Evolutionary conservation across 2,888 invertebrate genomes (phyloP).

Genomic region (Drosophila nr. fundita): DNA sequence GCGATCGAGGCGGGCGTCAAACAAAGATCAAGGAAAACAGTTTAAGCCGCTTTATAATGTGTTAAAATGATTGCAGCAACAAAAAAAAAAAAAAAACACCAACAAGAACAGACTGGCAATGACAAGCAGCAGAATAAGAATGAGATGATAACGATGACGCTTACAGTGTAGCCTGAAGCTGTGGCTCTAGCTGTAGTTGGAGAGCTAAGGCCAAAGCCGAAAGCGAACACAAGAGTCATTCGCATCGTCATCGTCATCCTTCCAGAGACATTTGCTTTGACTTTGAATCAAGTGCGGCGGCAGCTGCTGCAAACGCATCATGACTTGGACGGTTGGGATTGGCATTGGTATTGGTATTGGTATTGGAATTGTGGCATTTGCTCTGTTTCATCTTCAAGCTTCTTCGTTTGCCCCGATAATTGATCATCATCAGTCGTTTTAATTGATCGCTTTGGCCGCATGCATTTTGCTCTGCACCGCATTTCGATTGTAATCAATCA

Average conservation of each 20-base stretch:
- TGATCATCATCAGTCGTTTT: conserved; percentile 81
- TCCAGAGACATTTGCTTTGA: conserved; percentile 41
- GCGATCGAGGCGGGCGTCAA: conserved; percentile 14
- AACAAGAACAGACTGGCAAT: conserved; percentile 36
- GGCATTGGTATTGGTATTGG: conserved; percentile 20
- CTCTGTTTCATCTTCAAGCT: conserved; percentile 22
- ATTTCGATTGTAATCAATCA: conserved; percentile 79
- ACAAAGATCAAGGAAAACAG: conserved; percentile 56
- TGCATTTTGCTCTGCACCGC: conserved; percentile 43
- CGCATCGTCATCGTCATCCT: conserved; percentile 27
- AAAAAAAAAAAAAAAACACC: conserved; percentile 32
- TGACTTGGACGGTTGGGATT: conserved; percentile 39
- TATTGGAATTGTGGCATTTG: conserved; percentile 22
- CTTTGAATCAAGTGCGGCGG: conserved; percentile 58
- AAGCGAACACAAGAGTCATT: conserved; percentile 13
- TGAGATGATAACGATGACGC: conserved; percentile 39
- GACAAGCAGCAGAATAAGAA: conserved; percentile 47
- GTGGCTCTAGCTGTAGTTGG: neutral
- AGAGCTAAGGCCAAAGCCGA: neutral
- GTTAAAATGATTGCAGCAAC: conserved; percentile 74
- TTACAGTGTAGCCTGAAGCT: conserved; percentile 18
- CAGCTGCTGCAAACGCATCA: conserved; percentile 32
- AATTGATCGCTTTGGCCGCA: conserved; percentile 73
- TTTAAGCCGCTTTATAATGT: conserved; percentile 78
- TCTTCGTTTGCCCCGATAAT: conserved; percentile 63